Base-by-base conservation (phyloP, 2,113 vertebrate species). In the Hippoglossus stenolepis region DNA sequence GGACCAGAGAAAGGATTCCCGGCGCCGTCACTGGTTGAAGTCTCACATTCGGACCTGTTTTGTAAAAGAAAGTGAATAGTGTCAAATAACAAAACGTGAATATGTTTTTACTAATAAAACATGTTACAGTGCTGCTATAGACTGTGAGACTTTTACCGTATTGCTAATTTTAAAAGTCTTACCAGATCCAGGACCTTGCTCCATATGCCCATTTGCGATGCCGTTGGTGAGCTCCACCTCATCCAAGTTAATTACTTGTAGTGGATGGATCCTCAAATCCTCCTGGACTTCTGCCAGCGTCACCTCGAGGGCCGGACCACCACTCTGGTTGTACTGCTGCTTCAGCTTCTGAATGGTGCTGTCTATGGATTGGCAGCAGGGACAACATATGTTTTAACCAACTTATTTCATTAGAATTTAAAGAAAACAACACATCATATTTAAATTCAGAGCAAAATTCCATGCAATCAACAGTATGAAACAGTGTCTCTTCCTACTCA, bases 1-100 rank as follows among this genome's bases (percentile, higher is more conserved):
- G 95, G 43, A 98, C 89, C 0, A 99, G 94, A 0, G 97, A 98
- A 12, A 99, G 95, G 80, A 99, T 93, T 1, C 98, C 98, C 49
- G 96, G 81, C 0, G 95, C 90, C 0, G 96, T 95, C 86, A 98
- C 96, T 0, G 93, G 96, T 73, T 96, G 93, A 86, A 99, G 94
- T 80, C 96, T 95, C 81, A 95, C 93, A 61, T 84, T 93, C 35
- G 93, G 94, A 65, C 88, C 98, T 97, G 75, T 2, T 73, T 38
- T 65, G 65, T n/a, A 26, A 56, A 56, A 83, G 18, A 26, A 67
- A 67, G 21, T 2, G 21, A 67, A 23, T n/a, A 43, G 1, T 45
- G 17, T 65, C 24, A 20, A 47, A 70, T 63, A 18, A 23, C 4
- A 47, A 70, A 20, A 65, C 26, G 31, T 20, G 9, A 31, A 18